These are phyloP conservation scores for Tillus elongatus DNA, from an alignment of 2,888 invertebrate genomes.

Conservation along the genomic window DNA sequence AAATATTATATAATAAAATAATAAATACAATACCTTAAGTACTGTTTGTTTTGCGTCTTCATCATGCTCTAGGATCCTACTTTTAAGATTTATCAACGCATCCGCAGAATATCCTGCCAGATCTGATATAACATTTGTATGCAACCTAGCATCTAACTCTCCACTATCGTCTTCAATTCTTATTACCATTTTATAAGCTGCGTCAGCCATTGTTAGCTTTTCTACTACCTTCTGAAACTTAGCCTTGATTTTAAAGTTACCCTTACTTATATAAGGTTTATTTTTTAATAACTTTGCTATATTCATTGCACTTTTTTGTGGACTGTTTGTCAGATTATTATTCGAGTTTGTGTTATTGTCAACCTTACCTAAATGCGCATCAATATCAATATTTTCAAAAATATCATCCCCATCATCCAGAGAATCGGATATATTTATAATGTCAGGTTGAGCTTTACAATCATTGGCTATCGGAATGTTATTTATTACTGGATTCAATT, in stretches of 20 bases:
- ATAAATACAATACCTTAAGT: constrained; percentile 23
- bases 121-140: constrained; percentile 48
- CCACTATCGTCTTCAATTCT: constrained; percentile 51
- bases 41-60: constrained; percentile 22
- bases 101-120: constrained; percentile 45
- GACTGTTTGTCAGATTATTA: not conserved
- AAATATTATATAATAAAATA: constrained; percentile 5
- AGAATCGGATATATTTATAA: no score
- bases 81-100: constrained; percentile 23
- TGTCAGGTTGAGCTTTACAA: no score
- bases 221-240: constrained; percentile 48
- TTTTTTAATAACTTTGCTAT: constrained; percentile 26
- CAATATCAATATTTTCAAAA: constrained; percentile 32
- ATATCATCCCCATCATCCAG: constrained; percentile 31
- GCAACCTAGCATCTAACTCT: constrained; percentile 47
- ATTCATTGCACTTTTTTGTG: not conserved
- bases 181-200: constrained; percentile 49
- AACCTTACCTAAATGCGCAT: constrained; percentile 27
- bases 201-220: constrained; percentile 47
- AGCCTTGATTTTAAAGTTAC: constrained; percentile 48
- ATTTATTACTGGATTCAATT: no score
- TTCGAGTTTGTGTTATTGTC: constrained; percentile 22
- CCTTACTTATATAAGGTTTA: constrained; percentile 34
- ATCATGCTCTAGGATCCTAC: no score
- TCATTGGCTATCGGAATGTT: no score